Conservation (phyloP, 2,113 vertebrate genomes). For the Nycticorax nycticorax region DNA sequence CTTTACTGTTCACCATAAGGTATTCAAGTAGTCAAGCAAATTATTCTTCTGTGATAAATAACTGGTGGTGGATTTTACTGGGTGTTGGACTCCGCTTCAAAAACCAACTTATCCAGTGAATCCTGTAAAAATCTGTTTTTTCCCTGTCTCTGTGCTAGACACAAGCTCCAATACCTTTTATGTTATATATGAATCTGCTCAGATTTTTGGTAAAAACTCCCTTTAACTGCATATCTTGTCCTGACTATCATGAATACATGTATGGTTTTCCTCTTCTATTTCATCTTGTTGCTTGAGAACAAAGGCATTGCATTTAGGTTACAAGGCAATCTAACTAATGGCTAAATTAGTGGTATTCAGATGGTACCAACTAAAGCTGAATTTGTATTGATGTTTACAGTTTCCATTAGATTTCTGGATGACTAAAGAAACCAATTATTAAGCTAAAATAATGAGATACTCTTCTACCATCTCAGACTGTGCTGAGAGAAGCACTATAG, state of each 20-base stretch:
- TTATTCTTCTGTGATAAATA: constrained; percentile 23
- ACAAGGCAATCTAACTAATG: constrained; percentile 12
- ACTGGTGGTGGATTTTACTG: background rate
- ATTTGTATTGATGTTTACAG: constrained; percentile 52
- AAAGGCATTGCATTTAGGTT: constrained; percentile 1
- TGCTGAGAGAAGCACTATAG: background rate
- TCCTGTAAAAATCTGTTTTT: background rate
- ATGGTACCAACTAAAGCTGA: constrained; percentile 8
- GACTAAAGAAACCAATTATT: constrained; percentile 31
- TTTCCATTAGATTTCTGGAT: constrained; percentile 43
- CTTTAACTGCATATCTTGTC: background rate
- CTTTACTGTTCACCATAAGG: background rate
- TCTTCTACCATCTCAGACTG: background rate
- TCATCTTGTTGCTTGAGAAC: background rate
- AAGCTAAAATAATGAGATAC: constrained; percentile 18
- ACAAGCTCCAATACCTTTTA: background rate
- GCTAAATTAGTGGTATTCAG: constrained; percentile 29
- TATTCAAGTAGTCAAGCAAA: background rate
- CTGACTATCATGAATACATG: background rate
- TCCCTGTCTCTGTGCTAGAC: background rate
- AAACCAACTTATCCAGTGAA: background rate
- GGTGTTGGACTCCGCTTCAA: background rate
- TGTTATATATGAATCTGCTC: background rate
- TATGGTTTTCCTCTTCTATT: background rate
- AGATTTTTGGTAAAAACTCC: background rate